Evolutionary conservation across 2,113 vertebrate genomes (phyloP), one percentile per base, ranked within the genome.

Genomic region (Sciurus niger): DNA sequence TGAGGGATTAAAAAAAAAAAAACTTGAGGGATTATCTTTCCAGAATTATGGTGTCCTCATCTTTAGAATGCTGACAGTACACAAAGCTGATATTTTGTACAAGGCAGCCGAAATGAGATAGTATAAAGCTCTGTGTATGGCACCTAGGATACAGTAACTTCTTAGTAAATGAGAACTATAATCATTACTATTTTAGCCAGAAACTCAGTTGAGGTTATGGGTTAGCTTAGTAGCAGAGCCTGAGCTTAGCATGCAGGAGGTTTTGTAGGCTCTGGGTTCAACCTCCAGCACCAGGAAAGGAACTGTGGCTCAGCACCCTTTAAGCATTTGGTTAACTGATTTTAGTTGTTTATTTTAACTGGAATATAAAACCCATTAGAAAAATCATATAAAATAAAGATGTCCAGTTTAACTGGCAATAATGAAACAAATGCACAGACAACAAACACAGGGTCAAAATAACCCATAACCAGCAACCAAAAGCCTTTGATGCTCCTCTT

Each of bases 291-390:
- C n/a, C 12, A 18, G n/a, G 28, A 22, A 28, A 43, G 13, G 40
- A 90, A 67, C 9, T 63, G 48, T 0, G 85, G 43, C 32, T 67
- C 55, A 43, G 73, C 17, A 60, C 30, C 12, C 12, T 79, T 48
- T 79, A 12, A 30, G n/a, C 25, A 53, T 80, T 67, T 86, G 72
- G 28, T 60, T 46, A 51, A 65, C 14, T 34, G 20, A 83, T 51
- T 94, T 37, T 43, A 77, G 89, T 65, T 48, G 55, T 85, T 48
- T 72, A 65, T 73, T 89, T 94, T 76, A 60, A 80, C 51, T 70
- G 3, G 76, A 55, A 72, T 65, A 65, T 37, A 53, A 92, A 93
- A 74, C 30, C 40, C 8, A 46, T 6, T 80, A 86, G 25, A 72
- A 73, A 94, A 86, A 46, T 2, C 12, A 32, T 11, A 6, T n/a